Base-by-base conservation (phyloP, 1,140 invertebrate genomes). In the Trichomalopsis sarcophagae region DNA sequence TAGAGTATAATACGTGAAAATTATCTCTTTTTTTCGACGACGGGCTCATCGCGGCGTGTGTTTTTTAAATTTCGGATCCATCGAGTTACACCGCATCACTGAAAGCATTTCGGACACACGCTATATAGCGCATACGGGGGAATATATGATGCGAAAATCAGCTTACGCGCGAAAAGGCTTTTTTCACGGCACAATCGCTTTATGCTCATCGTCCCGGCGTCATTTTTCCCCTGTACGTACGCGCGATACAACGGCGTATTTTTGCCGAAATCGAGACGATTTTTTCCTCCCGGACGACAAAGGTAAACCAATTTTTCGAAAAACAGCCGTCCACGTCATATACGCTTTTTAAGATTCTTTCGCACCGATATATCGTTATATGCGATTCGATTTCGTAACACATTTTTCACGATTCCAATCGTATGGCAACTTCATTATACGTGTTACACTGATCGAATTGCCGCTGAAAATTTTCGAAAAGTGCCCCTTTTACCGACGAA, bases 141-240 rank as follows among this genome's bases (percentile, higher is more conserved):
- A 62, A 30, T 36, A 27, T 21, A 69, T 30, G 62, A 69, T 30
- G 62, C 68, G 50, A 77, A 81, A 85, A 85, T 85, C 23, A 76
- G 40, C 55, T 85, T 85, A 62, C 11, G 40, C 71, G 71, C 76
- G 40, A 81, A 85, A 85, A 69, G 78, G 78, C 69, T 69, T 50
- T 81, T 71, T 76, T 81, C 62, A 14, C 3, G 11, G 47, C 27
- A 74, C 36, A 74, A 80, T 80, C 30, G 69, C 47, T 84, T 80
- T 79, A 73, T 50, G 74, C 30, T 81, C 50, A 84, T 80, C 33
- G 36, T 11, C 11, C 40, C 55, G n/a, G 21, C 2, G 55, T 84
- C 74, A 84, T 69, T 76, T 83, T 83, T 11, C 0, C 21, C 3
- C 4, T n/a, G 0, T 21, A 62, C 55, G 50, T 17, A 17, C 55